A percentile compares a stretch with the other conserved stretches of the same genome.
phyloP scores from a whole-genome alignment of 1,140 invertebrate species.

The Drosophila equinoxialis region DNA sequence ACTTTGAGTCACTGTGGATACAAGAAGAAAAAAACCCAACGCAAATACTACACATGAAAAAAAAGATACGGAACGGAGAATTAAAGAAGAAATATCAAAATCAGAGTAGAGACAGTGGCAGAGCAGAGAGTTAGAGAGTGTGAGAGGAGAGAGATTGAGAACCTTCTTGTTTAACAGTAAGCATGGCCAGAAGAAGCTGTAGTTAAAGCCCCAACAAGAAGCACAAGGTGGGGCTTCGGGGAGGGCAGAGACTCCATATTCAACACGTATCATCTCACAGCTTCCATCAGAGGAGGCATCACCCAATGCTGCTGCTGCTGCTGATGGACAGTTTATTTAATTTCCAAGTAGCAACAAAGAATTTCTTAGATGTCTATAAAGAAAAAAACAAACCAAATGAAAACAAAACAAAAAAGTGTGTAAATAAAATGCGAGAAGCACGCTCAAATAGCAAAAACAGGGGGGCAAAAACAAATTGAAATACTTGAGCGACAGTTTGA shows the following conservation, averaged over 20 bases:
- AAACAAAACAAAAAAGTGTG: background rate
- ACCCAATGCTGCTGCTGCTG: constrained; percentile 18
- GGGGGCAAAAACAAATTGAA: background rate
- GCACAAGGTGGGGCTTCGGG: background rate
- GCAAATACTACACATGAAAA: constrained; percentile 23
- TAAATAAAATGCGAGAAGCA: constrained; percentile 9
- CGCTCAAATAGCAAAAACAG: background rate
- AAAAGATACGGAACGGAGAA: constrained; percentile 30
- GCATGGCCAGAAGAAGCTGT: constrained; percentile 2
- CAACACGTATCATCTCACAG: background rate
- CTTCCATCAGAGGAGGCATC: constrained; percentile 12
- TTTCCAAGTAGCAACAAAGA: constrained; percentile 51
- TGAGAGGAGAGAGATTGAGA: background rate
- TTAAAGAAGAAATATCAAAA: constrained; percentile 25
- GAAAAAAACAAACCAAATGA: background rate
- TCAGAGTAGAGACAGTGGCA: constrained; percentile 12
- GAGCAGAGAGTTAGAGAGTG: constrained; percentile 13
- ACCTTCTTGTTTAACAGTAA: constrained; percentile 16
- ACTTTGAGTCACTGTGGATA: background rate
- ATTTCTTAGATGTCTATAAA: constrained; percentile 27
- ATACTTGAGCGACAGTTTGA: constrained; percentile 28
- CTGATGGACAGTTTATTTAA: constrained; percentile 74
- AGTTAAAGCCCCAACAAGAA: background rate
- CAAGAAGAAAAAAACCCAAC: background rate
- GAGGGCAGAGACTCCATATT: background rate